phyloP scores from a whole-genome alignment of 1,140 invertebrate species.

The Ostrea edulis region DNA sequence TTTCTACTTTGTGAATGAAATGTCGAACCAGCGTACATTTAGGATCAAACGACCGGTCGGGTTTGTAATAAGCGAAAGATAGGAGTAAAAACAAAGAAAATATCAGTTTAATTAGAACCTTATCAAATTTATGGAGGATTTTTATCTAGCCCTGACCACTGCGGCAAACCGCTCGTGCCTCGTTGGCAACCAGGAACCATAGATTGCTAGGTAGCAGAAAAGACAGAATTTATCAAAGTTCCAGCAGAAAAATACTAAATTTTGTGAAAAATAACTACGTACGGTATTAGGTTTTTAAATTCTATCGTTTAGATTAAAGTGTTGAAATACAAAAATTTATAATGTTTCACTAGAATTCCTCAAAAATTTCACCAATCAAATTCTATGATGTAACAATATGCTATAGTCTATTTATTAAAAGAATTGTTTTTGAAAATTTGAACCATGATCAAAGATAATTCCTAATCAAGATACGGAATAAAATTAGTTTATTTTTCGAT shows the following conservation, averaged over 20 bases:
- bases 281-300: too few relatives aligned
- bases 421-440: not conserved
- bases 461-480: not conserved
- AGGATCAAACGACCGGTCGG: slow-evolving; percentile 2
- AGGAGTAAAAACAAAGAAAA: slow-evolving; percentile 49
- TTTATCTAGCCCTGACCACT: slow-evolving; percentile 31
- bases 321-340: too few relatives aligned
- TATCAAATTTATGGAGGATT: slow-evolving; percentile 51
- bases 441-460: not conserved
- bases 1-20: not conserved
- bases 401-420: not conserved
- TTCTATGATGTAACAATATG: too few relatives aligned
- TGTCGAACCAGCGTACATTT: not conserved
- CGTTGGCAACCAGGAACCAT: slow-evolving; percentile 12
- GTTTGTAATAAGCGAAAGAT: slow-evolving; percentile 35
- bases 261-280: too few relatives aligned
- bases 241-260: too few relatives aligned
- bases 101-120: slow-evolving; percentile 34
- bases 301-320: too few relatives aligned
- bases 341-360: too few relatives aligned
- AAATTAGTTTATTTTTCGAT: not conserved
- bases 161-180: not conserved
- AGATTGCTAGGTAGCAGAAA: slow-evolving; percentile 15
- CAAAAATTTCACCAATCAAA: too few relatives aligned
- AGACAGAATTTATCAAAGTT: too few relatives aligned